Percentiles rank a stretch among this genome's conserved stretches.
Conservation (phyloP, 2,888 invertebrate genomes). For the Drosophila paranaensis region DNA sequence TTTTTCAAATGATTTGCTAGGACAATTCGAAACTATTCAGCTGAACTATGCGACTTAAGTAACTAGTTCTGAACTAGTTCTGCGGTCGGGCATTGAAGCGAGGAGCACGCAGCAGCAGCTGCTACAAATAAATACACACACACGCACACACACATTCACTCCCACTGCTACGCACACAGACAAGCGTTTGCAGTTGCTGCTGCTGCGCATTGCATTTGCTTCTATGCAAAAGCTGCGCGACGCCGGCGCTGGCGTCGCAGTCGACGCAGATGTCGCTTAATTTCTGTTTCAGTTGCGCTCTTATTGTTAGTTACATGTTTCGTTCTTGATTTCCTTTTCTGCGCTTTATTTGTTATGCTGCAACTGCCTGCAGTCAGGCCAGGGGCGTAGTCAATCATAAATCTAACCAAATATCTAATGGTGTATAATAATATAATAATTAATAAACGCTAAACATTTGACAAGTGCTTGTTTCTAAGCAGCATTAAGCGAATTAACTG, state of each 20-base stretch:
- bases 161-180: conserved; percentile 9
- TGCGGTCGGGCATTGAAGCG: conserved; percentile 29
- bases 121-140: conserved; percentile 13
- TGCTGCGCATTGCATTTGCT: conserved; percentile 53
- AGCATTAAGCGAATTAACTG: conserved; percentile 48
- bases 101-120: conserved; percentile 47
- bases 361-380: conserved; percentile 11
- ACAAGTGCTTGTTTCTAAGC: conserved; percentile 24
- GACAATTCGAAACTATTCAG: conserved; percentile 36
- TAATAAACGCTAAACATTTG: conserved; percentile 15
- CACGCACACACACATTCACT: neutral
- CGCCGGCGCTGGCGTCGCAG: conserved; percentile 31
- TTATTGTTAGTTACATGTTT: conserved; percentile 58
- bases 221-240: conserved; percentile 63
- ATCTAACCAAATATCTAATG: neutral
- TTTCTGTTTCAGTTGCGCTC: conserved; percentile 57
- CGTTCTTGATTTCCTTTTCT: conserved; percentile 58
- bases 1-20: conserved; percentile 14
- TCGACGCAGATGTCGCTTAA: conserved; percentile 44
- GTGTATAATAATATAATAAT: neutral
- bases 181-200: conserved; percentile 28
- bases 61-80: conserved; percentile 54
- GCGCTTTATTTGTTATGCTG: conserved; percentile 47
- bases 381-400: conserved; percentile 41
- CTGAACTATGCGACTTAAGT: conserved; percentile 3